Conservation (phyloP, 2,888 invertebrate species). For the Andrena trimmerana region DNA sequence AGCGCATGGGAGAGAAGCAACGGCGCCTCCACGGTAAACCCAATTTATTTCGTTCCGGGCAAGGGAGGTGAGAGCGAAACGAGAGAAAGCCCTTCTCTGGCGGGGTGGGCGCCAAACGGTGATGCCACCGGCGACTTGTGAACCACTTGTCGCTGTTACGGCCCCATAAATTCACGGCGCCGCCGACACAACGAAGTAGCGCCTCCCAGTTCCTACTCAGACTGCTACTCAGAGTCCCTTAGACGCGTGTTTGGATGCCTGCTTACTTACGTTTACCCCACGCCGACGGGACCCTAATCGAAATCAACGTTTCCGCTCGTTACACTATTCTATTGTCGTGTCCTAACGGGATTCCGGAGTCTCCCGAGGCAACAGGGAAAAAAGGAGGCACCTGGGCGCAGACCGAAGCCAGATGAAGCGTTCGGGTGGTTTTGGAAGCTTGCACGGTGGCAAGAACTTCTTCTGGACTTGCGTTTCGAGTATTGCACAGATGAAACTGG, state of each 20-base stretch:
- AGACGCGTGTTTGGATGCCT: constrained; percentile 77
- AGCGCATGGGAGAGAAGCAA: constrained; percentile 51
- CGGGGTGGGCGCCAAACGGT: constrained; percentile 86
- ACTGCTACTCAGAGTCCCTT: constrained; percentile 67
- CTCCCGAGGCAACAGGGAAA: constrained; percentile 4
- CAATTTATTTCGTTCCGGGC: constrained; percentile 83
- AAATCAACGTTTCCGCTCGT: constrained; percentile 67
- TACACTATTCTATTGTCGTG: constrained; percentile 59
- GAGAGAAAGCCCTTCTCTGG: constrained; percentile 80
- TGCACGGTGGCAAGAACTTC: too few relatives aligned
- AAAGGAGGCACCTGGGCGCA: not conserved
- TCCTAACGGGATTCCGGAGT: constrained; percentile 49
- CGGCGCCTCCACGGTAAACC: constrained; percentile 78
- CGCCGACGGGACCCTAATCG: constrained; percentile 63
- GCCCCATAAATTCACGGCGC: constrained; percentile 87
- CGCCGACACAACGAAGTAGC: constrained; percentile 70
- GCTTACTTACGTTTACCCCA: constrained; percentile 75
- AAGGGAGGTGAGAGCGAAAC: constrained; percentile 79
- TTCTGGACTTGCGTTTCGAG: not conserved
- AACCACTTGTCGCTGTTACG: constrained; percentile 89
- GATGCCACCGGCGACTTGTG: constrained; percentile 88
- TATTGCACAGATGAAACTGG: too few relatives aligned
- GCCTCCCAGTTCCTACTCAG: constrained; percentile 59
- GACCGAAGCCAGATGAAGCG: not conserved
- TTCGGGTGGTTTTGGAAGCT: not conserved